Evolutionary conservation across 2,113 vertebrate genomes (phyloP).

Genomic region (Pseudolaguvia tuberculata): DNA sequence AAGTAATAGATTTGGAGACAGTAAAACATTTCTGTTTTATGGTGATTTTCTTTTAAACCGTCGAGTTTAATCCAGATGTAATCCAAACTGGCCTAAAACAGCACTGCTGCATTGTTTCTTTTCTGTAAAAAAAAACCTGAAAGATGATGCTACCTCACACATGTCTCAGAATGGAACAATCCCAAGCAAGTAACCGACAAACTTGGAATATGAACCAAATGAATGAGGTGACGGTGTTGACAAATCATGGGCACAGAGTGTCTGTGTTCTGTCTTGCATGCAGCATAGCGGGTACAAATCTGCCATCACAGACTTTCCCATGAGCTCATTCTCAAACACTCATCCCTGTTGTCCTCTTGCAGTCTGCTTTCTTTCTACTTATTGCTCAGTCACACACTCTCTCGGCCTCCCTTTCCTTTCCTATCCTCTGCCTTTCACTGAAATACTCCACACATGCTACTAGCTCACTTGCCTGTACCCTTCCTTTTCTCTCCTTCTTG

Average conservation of each 20-base stretch:
- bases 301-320: conserved; percentile 41
- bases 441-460: conserved; percentile 10
- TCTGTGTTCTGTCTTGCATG: conserved; percentile 54
- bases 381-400: background rate
- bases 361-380: conserved; percentile 16
- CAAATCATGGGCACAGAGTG: conserved; percentile 42
- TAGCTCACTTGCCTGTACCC: background rate
- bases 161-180: conserved; percentile 41
- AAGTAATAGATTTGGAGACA: too few species aligned
- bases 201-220: conserved; percentile 28
- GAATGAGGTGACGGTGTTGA: conserved; percentile 36
- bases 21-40: background rate
- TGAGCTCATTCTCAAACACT: conserved; percentile 45
- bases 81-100: conserved; percentile 4
- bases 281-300: conserved; percentile 36
- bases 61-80: background rate
- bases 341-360: conserved; percentile 18
- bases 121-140: too few species aligned
- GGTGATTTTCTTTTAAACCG: too few species aligned
- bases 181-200: conserved; percentile 40
- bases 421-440: conserved; percentile 15
- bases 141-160: conserved; percentile 25
- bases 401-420: conserved; percentile 6
- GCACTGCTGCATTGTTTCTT: background rate
- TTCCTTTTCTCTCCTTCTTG: conserved; percentile 7